Evolutionary conservation across 2,888 invertebrate genomes (phyloP).

Genomic region (Epirrhoe tristata): DNA sequence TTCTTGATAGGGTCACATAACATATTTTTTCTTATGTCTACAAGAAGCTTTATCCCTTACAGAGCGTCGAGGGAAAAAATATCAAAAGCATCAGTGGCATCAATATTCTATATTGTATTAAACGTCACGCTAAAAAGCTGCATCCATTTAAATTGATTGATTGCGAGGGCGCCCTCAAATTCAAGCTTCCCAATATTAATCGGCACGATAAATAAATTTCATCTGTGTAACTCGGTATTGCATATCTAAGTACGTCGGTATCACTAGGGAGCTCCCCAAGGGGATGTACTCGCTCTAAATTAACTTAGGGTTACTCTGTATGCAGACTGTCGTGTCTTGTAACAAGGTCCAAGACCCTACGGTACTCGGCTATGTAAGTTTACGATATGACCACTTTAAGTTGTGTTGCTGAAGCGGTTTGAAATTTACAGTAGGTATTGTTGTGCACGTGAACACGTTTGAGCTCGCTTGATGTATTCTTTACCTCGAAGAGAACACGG

Average conservation of each 20-base stretch:
- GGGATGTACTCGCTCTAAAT: constrained; percentile 74
- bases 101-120: not conserved
- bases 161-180: constrained; percentile 41
- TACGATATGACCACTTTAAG: constrained; percentile 53
- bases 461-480: constrained; percentile 9
- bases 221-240: constrained; percentile 58
- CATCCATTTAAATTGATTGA: constrained; percentile 35
- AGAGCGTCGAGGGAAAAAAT: too few species aligned
- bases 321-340: constrained; percentile 74
- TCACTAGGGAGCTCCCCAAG: constrained; percentile 61
- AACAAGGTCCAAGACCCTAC: constrained; percentile 75
- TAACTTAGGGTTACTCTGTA: constrained; percentile 80
- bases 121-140: constrained; percentile 22
- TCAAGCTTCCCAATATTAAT: constrained; percentile 44
- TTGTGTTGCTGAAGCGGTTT: constrained; percentile 50
- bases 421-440: constrained; percentile 56
- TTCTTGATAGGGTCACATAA: too few species aligned
- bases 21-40: too few species aligned
- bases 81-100: too few species aligned
- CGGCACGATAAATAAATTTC: constrained; percentile 59
- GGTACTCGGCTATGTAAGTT: constrained; percentile 59
- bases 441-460: constrained; percentile 7
- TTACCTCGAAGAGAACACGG: constrained; percentile 7
- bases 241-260: constrained; percentile 70
- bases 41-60: too few species aligned